Evolutionary conservation across 2,888 invertebrate genomes (phyloP).

Genomic region (Philaethria dido): DNA sequence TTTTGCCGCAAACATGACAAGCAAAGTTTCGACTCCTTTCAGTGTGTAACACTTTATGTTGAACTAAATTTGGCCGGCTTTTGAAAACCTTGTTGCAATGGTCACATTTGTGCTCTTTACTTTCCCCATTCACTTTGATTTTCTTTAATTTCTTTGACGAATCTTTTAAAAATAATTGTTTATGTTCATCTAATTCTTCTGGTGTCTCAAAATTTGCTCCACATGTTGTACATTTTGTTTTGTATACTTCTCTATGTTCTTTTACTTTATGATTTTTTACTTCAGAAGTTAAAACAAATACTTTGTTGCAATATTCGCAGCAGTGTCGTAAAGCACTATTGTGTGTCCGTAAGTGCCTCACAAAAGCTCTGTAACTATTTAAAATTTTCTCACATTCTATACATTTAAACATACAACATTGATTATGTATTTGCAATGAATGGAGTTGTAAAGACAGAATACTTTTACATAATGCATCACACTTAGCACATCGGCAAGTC

Average conservation of each 20-base stretch:
- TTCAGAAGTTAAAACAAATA: slow-evolving; percentile 54
- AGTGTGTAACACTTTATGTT: slow-evolving; percentile 73
- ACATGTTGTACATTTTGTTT: slow-evolving; percentile 63
- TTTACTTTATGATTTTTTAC: slow-evolving; percentile 62
- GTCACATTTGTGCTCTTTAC: slow-evolving; percentile 63
- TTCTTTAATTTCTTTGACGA: slow-evolving; percentile 38
- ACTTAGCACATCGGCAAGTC: slow-evolving; percentile 68
- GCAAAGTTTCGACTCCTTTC: slow-evolving; percentile 73
- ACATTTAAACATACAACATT: slow-evolving; percentile 72
- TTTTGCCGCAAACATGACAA: slow-evolving; percentile 76
- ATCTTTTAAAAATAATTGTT: slow-evolving; percentile 58
- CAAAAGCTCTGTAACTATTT: slow-evolving; percentile 59
- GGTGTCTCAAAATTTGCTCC: slow-evolving; percentile 62
- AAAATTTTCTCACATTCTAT: slow-evolving; percentile 67
- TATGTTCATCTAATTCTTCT: slow-evolving; percentile 66
- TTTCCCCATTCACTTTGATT: slow-evolving; percentile 34
- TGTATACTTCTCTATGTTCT: slow-evolving; percentile 51
- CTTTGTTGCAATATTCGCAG: slow-evolving; percentile 71
- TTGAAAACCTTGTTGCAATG: slow-evolving; percentile 72
- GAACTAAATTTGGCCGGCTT: slow-evolving; percentile 66
- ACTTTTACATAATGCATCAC: slow-evolving; percentile 72
- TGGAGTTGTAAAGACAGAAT: slow-evolving; percentile 67
- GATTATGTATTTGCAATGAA: slow-evolving; percentile 67
- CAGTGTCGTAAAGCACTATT: slow-evolving; percentile 65
- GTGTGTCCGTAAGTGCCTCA: slow-evolving; percentile 68